These are phyloP conservation scores for Tetheella fluctuosa DNA, from an alignment of 2,888 invertebrate species.

Conservation along the genomic window DNA sequence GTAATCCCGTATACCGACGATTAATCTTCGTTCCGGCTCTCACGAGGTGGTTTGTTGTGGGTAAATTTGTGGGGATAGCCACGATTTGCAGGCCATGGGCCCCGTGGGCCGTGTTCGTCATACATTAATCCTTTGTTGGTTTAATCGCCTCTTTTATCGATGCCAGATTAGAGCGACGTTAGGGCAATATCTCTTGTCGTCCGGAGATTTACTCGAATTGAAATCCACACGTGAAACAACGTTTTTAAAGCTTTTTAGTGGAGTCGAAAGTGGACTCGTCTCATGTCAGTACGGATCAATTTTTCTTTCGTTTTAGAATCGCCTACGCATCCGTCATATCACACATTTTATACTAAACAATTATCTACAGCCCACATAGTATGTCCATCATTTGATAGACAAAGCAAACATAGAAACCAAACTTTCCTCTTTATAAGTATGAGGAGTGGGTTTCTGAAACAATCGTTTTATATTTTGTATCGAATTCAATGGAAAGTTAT, in stretches of 20 bases:
- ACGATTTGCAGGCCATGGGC: conserved; percentile 70
- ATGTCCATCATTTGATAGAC: too few species aligned
- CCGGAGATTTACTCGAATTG: conserved; percentile 29
- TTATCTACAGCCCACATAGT: not conserved
- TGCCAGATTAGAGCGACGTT: conserved; percentile 45
- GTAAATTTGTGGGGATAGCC: conserved; percentile 76
- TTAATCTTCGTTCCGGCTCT: conserved; percentile 76
- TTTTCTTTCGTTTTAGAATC: not conserved
- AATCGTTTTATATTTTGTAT: not conserved
- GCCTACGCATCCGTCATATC: not conserved
- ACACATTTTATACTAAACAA: too few species aligned
- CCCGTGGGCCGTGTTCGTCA: conserved; percentile 71
- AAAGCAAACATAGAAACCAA: not conserved
- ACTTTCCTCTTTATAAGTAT: not conserved
- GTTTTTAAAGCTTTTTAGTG: not conserved
- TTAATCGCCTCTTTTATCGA: conserved; percentile 72
- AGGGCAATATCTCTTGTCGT: conserved; percentile 21
- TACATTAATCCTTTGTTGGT: conserved; percentile 74
- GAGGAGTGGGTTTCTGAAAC: not conserved
- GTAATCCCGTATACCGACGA: conserved; percentile 70
- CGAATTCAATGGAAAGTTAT: not conserved
- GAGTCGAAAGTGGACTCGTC: not conserved
- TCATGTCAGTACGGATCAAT: not conserved
- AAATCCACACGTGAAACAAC: conserved; percentile 4
- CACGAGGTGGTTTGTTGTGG: conserved; percentile 77